These are phyloP conservation scores for Psephotus haematonotus DNA, from an alignment of 2,113 vertebrate genomes.

Conservation along the genomic window DNA sequence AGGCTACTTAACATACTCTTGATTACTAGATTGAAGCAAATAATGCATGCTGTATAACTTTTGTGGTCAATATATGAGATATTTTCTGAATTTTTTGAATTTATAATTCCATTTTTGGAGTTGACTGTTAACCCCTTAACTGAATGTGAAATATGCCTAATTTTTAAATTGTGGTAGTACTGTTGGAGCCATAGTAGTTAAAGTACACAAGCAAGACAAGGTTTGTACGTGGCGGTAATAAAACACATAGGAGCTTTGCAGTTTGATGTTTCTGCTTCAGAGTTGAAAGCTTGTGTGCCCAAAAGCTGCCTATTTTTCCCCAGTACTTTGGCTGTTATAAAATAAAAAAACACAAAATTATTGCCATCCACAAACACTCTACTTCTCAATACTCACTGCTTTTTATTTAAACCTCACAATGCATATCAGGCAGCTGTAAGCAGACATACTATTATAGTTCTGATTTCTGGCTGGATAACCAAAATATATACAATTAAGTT, in stretches of 20 bases:
- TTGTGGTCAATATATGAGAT: accelerated
- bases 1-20: neutral
- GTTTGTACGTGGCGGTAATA: neutral
- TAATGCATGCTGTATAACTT: neutral
- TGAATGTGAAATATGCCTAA: neutral
- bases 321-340: neutral
- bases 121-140: neutral
- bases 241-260: neutral
- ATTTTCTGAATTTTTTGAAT: neutral
- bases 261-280: neutral
- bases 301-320: neutral
- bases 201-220: neutral
- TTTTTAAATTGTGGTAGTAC: neutral
- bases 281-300: neutral
- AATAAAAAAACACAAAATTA: neutral
- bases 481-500: neutral
- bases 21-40: neutral
- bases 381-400: neutral
- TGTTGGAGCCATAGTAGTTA: neutral
- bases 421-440: neutral
- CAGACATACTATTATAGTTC: neutral
- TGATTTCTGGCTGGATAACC: neutral
- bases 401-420: neutral
- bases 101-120: neutral
- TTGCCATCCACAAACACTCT: neutral